Percentiles rank a stretch among this genome's conserved stretches.
Evolutionary conservation across 1,140 invertebrate genomes (phyloP).

Genomic region (Nylanderia fulva): DNA sequence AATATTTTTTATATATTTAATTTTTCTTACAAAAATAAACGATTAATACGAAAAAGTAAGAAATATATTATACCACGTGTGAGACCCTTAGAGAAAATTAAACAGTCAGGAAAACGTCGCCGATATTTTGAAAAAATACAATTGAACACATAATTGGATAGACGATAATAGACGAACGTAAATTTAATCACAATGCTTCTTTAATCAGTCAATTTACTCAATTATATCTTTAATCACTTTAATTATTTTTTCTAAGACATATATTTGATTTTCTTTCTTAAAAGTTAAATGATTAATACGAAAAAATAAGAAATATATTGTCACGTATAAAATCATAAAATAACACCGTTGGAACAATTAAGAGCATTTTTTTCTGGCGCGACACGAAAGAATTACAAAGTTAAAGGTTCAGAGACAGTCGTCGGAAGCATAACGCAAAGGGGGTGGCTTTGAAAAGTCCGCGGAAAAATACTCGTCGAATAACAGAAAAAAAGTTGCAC

Average conservation of each 20-base stretch:
- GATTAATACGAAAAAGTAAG: neutral
- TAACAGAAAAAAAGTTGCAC: conserved; percentile 35
- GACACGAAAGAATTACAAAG: neutral
- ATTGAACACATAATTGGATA: neutral
- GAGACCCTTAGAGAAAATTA: too few species aligned
- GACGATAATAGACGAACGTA: neutral
- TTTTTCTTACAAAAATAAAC: neutral
- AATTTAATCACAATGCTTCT: neutral
- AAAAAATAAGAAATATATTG: neutral
- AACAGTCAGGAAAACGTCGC: neutral
- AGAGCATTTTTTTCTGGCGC: neutral
- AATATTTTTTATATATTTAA: neutral
- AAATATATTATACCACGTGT: neutral
- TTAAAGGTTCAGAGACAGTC: neutral
- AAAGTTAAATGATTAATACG: neutral
- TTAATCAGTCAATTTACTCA: neutral
- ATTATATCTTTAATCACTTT: neutral
- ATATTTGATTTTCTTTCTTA: neutral
- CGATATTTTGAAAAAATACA: neutral
- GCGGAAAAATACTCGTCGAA: neutral
- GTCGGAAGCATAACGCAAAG: neutral
- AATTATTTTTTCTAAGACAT: neutral
- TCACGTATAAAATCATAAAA: neutral
- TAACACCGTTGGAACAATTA: neutral
- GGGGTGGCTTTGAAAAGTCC: conserved; percentile 27